phyloP scores from a whole-genome alignment of 2,797 vertebrate species.

The Typhlichthys eigenmanni region DNA sequence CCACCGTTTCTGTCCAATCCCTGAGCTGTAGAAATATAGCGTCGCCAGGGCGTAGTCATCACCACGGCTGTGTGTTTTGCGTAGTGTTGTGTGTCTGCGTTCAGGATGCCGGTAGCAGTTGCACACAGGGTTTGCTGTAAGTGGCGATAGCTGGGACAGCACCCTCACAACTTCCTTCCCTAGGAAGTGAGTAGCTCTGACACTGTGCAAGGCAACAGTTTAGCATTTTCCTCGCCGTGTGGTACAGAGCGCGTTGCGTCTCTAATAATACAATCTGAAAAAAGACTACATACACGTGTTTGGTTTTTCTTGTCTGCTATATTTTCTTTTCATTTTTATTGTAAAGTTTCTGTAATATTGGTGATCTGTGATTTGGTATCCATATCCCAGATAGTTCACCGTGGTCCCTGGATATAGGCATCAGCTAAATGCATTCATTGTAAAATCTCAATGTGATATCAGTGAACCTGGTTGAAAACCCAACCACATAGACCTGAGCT shows the following conservation, averaged over 20 bases:
- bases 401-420: too few relatives aligned
- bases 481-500: too few relatives aligned
- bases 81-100: background rate
- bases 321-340: too few relatives aligned
- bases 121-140: background rate
- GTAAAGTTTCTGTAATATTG: too few relatives aligned
- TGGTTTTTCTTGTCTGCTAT: background rate
- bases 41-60: background rate
- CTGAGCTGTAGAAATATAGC: background rate
- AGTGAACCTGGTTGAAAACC: background rate
- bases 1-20: background rate
- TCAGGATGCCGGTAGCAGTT: background rate
- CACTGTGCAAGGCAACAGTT: constrained; percentile 7
- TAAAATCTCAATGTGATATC: background rate
- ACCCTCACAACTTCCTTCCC: constrained; percentile 41
- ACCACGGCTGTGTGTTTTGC: background rate
- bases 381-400: too few relatives aligned
- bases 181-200: constrained; percentile 11
- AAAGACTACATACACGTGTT: background rate
- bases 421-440: too few relatives aligned
- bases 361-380: too few relatives aligned
- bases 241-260: background rate
- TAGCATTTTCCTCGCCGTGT: background rate
- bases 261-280: background rate
- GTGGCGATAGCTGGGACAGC: constrained; percentile 10